phyloP scores from a whole-genome alignment of 2,888 invertebrate genomes.

The Latrodectus elegans region DNA sequence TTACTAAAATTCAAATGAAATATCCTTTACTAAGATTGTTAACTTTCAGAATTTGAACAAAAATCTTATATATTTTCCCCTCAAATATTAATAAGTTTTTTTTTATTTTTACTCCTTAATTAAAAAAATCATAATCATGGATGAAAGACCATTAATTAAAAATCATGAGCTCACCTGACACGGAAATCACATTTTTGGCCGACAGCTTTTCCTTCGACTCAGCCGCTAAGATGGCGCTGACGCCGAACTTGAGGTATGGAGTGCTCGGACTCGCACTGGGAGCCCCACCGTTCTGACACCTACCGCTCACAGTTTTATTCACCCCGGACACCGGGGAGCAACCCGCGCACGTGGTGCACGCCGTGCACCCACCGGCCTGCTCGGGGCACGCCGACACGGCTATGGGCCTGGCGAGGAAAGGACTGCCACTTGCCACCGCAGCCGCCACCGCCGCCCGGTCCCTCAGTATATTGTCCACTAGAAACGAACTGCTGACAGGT shows the following conservation, averaged over 20 bases:
- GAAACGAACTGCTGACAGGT: slow-evolving; percentile 63
- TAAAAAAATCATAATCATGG: too few relatives aligned
- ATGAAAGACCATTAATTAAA: too few relatives aligned
- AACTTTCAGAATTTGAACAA: too few relatives aligned
- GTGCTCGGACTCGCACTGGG: slow-evolving; percentile 21
- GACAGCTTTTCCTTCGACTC: slow-evolving; percentile 66
- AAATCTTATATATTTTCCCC: too few relatives aligned
- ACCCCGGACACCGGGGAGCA: slow-evolving; percentile 16
- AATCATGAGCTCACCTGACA: slow-evolving; percentile 35
- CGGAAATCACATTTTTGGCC: slow-evolving; percentile 32
- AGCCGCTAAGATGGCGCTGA: slow-evolving; percentile 85
- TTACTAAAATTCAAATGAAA: too few relatives aligned
- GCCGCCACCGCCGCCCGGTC: slow-evolving; percentile 67
- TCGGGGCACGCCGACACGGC: slow-evolving; percentile 59
- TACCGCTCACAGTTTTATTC: slow-evolving; percentile 11
- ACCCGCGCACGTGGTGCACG: slow-evolving; percentile 56
- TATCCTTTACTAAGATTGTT: too few relatives aligned
- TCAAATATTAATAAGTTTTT: too few relatives aligned
- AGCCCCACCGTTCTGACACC: slow-evolving; percentile 45
- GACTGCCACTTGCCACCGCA: slow-evolving; percentile 52
- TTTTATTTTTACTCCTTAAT: too few relatives aligned
- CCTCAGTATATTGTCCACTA: slow-evolving; percentile 71
- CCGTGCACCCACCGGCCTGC: slow-evolving; percentile 37
- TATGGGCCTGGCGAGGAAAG: slow-evolving; percentile 67
- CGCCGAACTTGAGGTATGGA: slow-evolving; percentile 84